A percentile compares a stretch with the other conserved stretches of the same genome.
Conservation (phyloP, 2,888 invertebrate species). For the Myopa tessellatipennis region DNA sequence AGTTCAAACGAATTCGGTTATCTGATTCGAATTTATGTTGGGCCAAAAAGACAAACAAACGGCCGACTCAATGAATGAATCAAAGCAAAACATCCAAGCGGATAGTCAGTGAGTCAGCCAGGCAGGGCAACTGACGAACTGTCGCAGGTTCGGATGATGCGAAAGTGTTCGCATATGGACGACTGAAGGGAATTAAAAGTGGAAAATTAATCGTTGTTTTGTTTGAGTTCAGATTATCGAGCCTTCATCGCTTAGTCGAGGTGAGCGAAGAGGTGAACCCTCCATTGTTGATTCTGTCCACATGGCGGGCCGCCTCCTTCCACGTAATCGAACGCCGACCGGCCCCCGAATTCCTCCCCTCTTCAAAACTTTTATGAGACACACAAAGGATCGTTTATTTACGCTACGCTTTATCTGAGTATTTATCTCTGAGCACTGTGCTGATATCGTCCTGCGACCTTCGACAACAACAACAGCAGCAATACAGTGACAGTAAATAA, state of each 20-base stretch:
- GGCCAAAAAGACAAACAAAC: background rate
- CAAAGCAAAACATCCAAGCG: conserved; percentile 6
- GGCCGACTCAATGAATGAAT: background rate
- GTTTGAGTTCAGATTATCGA: conserved; percentile 12
- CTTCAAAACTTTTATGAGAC: background rate
- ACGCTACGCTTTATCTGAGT: background rate
- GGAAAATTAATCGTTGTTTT: conserved; percentile 35
- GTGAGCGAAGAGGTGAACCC: background rate
- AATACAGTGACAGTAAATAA: background rate
- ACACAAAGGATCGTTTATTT: conserved; percentile 26
- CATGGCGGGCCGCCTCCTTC: background rate
- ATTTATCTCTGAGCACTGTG: background rate
- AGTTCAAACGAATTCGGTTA: conserved; percentile 31
- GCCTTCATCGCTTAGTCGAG: background rate
- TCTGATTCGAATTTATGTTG: conserved; percentile 25
- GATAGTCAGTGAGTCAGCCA: background rate
- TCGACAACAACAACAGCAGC: background rate
- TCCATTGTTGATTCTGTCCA: background rate
- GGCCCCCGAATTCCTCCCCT: background rate
- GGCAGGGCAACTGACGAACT: background rate
- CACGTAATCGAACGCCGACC: conserved; percentile 4
- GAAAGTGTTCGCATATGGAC: conserved; percentile 34
- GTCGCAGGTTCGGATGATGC: background rate
- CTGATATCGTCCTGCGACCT: background rate
- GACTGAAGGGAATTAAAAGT: background rate